These are phyloP conservation scores for Pristionchus fissidentatus DNA, from an alignment of 2,888 invertebrate genomes.

Conservation along the genomic window DNA sequence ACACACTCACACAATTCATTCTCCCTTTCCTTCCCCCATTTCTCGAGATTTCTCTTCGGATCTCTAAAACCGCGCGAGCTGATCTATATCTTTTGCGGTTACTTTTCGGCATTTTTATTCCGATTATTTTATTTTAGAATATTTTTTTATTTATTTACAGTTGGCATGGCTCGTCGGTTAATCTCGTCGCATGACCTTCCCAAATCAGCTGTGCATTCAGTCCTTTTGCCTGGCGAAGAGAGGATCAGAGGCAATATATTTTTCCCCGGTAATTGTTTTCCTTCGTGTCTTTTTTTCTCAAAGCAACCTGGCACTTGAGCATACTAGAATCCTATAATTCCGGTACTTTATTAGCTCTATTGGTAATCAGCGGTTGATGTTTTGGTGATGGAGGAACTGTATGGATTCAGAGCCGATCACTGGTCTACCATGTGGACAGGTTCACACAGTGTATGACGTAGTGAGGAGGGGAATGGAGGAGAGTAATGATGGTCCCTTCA, in stretches of 20 bases:
- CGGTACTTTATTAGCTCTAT: background rate
- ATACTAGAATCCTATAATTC: background rate
- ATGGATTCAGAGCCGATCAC: constrained; percentile 57
- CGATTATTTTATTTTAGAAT: background rate
- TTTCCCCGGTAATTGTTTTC: constrained; percentile 53
- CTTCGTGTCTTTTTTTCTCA: background rate
- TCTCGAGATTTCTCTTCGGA: constrained; percentile 33
- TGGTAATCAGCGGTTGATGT: background rate
- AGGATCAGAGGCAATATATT: constrained; percentile 64
- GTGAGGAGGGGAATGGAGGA: constrained; percentile 53
- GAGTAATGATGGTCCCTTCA: constrained; percentile 52
- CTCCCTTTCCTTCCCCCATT: background rate
- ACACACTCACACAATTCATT: background rate
- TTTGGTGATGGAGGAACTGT: background rate
- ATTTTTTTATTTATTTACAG: too few species aligned
- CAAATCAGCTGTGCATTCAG: constrained; percentile 57
- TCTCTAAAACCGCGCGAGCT: background rate
- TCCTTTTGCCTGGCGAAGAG: constrained; percentile 64
- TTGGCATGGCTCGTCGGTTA: background rate
- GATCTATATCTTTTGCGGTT: constrained; percentile 22
- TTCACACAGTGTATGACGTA: constrained; percentile 60
- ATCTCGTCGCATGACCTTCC: constrained; percentile 46
- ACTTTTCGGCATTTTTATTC: background rate
- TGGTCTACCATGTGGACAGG: constrained; percentile 59
- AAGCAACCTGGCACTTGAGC: too few species aligned